Evolutionary conservation across 2,797 vertebrate genomes (phyloP).

Genomic region (Antennarius maculatus): DNA sequence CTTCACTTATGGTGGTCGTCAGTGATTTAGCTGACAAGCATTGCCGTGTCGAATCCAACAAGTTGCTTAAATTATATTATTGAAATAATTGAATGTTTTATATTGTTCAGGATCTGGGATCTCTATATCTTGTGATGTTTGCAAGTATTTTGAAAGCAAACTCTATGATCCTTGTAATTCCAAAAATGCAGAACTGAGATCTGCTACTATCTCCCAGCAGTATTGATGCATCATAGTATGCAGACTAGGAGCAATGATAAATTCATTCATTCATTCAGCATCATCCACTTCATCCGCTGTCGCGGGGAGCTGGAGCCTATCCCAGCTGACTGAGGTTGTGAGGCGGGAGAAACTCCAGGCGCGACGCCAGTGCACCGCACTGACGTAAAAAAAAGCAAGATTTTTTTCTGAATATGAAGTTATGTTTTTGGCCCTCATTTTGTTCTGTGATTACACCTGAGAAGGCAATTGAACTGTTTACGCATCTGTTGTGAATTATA

Average conservation of each 20-base stretch:
- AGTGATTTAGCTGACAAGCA: conserved; percentile 45
- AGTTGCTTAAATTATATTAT: conserved; percentile 32
- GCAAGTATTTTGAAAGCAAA: conserved; percentile 21
- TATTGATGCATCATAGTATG: conserved; percentile 18
- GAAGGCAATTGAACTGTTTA: conserved; percentile 5
- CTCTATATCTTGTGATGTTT: conserved; percentile 38
- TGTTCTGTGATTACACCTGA: neutral
- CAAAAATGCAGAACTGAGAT: conserved; percentile 4
- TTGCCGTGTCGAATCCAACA: conserved; percentile 46
- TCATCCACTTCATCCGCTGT: too few species aligned
- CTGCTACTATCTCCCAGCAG: neutral
- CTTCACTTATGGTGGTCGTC: conserved; percentile 53
- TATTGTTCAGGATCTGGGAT: conserved; percentile 43
- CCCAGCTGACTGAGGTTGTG: too few species aligned
- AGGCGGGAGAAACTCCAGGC: too few species aligned
- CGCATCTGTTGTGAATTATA: conserved; percentile 6
- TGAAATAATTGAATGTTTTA: conserved; percentile 38
- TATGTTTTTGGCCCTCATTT: neutral
- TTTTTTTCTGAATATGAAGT: too few species aligned
- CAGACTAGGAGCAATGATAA: neutral
- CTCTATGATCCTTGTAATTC: conserved; percentile 20
- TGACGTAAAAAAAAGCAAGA: neutral
- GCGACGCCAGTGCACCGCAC: too few species aligned
- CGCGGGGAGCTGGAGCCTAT: too few species aligned
- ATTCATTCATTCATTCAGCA: neutral